Base-by-base conservation (phyloP, 2,113 vertebrate genomes). In the Pica pica region DNA sequence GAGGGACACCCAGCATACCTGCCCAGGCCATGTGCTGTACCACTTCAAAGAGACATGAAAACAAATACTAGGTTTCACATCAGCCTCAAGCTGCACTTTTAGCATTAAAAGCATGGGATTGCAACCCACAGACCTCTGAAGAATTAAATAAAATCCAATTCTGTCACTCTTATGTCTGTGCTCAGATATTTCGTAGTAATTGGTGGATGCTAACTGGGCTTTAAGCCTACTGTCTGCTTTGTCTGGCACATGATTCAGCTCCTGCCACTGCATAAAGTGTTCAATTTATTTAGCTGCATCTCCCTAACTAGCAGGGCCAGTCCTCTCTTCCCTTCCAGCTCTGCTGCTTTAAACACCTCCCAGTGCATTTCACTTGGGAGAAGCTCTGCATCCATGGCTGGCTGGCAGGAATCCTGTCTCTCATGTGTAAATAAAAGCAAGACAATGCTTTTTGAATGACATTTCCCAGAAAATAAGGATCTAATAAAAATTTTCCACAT, bases 221-320 rank as follows among this genome's bases (percentile, higher is more conserved):
- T 74, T 90, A 52, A 0, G 35, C 71, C 64, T 78, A 67, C 49
- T 93, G 56, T 81, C 82, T 95, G 46, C 94, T 83, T 90, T 91
- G 81, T 56, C 78, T 80, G 78, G 75, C 87, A 65, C 55, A 50
- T 37, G 39, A 89, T 80, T 90, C 93, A 90, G 83, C 52, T 93
- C 46, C 42, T 57, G 70, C 61, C 74, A 33, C 84, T 80, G 59
- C 42, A 68, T 74, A 33, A 89, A 92, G 42, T 3, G 1, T n/a
- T 87, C 64, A 4, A n/a, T 89, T 94, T 68, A 93, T 87, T 82
- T 85, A 91, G 81, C 59, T 3, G 1, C 4, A 11, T 76, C 49
- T 83, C 69, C 73, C 83, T 26, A 82, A 69, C 78, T 65, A 53
- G 53, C 87, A 97, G 75, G 60, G 89, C 61, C 23, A 76, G 65